Conservation (phyloP, 2,113 vertebrate genomes). For the Python bivittatus region DNA sequence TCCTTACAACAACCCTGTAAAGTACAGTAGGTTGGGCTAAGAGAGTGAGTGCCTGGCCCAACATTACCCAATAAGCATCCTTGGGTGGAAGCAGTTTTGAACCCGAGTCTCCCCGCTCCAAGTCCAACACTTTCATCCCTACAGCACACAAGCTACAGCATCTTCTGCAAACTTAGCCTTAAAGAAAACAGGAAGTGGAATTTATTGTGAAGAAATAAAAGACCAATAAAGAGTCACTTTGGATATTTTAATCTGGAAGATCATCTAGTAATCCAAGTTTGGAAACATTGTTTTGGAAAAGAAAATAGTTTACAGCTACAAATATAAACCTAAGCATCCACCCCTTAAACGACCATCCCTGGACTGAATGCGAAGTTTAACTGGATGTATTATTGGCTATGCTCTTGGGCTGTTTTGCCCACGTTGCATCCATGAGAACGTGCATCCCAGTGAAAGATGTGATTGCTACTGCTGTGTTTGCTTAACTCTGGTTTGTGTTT, state of each 20-base stretch:
- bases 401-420: neutral
- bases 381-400: neutral
- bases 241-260: neutral
- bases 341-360: neutral
- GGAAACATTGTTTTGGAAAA: neutral
- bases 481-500: neutral
- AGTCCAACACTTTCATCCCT: neutral
- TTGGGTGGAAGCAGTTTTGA: neutral
- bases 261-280: neutral
- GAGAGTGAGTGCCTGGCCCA: neutral
- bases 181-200: neutral
- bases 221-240: neutral
- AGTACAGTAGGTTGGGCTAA: neutral
- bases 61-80: neutral
- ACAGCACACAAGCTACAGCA: neutral
- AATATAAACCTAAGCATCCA: neutral
- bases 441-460: neutral
- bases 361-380: neutral
- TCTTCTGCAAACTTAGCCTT: neutral
- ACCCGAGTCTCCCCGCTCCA: neutral
- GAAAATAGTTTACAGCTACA: neutral
- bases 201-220: neutral
- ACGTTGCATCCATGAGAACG: neutral
- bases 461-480: neutral
- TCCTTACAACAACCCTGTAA: too few species aligned